Conservation (phyloP, 2,888 invertebrate genomes). For the Pammene aurita region DNA sequence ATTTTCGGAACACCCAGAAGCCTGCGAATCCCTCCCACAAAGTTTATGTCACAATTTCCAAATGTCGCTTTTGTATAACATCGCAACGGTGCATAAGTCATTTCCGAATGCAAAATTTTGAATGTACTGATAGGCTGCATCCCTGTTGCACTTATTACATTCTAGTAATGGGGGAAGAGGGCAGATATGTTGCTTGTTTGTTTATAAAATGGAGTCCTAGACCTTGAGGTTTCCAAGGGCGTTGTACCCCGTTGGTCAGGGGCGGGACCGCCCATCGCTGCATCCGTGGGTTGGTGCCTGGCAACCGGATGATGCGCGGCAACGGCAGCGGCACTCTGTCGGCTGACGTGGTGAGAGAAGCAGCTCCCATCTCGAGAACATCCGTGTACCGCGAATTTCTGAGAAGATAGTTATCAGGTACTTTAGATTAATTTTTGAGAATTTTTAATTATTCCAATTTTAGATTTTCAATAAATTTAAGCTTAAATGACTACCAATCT, state of each 20-base stretch:
- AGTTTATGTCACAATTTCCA: background rate
- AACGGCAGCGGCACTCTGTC: background rate
- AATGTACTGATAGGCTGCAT: background rate
- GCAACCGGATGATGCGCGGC: background rate
- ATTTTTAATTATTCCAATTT: no score
- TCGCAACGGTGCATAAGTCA: background rate
- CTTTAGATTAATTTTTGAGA: background rate
- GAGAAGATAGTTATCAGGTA: background rate
- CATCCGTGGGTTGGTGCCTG: background rate
- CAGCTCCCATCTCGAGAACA: background rate
- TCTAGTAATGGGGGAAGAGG: background rate
- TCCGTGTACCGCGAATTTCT: background rate
- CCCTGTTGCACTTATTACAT: conserved; percentile 8
- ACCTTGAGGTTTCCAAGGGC: conserved; percentile 11
- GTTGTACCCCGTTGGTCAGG: background rate
- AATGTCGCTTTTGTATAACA: background rate
- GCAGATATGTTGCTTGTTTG: conserved; percentile 1
- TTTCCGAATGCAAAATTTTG: background rate
- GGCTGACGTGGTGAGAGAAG: background rate
- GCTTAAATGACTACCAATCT: background rate
- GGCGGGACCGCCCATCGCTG: conserved; percentile 2
- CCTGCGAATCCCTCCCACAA: background rate
- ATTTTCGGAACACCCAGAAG: background rate
- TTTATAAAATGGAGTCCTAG: conserved; percentile 4
- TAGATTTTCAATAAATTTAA: background rate